These are phyloP conservation scores for Acanthiza pusilla DNA, from an alignment of 2,797 vertebrate genomes.

Conservation along the genomic window DNA sequence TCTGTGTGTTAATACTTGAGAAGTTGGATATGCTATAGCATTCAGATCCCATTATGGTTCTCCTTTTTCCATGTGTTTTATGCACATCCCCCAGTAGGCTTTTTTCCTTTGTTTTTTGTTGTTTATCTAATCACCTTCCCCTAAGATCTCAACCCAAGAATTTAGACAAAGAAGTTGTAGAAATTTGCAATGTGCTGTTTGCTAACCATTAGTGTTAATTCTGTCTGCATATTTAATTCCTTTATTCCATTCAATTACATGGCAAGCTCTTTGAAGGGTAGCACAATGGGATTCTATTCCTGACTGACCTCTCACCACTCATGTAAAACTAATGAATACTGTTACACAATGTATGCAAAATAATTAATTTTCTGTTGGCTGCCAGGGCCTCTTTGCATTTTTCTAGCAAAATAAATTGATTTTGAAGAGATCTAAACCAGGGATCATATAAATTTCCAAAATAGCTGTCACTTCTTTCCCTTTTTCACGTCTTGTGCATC, in stretches of 20 bases:
- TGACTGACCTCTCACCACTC: slow-evolving; percentile 21
- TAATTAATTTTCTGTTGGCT: slow-evolving; percentile 21
- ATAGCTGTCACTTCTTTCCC: not conserved
- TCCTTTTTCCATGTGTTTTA: not conserved
- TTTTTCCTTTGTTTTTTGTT: not conserved
- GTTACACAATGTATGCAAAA: not conserved
- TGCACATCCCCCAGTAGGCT: not conserved
- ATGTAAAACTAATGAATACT: slow-evolving; percentile 24
- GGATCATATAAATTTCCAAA: not conserved
- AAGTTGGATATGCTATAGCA: not conserved
- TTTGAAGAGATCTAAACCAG: not conserved
- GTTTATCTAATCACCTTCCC: not conserved
- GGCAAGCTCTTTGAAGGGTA: not conserved
- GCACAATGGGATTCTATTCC: slow-evolving; percentile 31
- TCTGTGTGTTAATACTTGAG: rapidly evolving
- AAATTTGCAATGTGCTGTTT: slow-evolving; percentile 5
- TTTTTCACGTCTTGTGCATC: not conserved
- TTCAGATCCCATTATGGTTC: not conserved
- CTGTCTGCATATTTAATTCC: slow-evolving; percentile 9
- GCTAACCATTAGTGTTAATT: not conserved
- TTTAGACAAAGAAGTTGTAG: not conserved
- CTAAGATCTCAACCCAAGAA: not conserved
- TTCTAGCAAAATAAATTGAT: not conserved
- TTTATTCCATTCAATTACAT: slow-evolving; percentile 27
- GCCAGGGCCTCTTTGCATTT: not conserved